phyloP scores from a whole-genome alignment of 2,113 vertebrate genomes.

The Pygoscelis adeliae region DNA sequence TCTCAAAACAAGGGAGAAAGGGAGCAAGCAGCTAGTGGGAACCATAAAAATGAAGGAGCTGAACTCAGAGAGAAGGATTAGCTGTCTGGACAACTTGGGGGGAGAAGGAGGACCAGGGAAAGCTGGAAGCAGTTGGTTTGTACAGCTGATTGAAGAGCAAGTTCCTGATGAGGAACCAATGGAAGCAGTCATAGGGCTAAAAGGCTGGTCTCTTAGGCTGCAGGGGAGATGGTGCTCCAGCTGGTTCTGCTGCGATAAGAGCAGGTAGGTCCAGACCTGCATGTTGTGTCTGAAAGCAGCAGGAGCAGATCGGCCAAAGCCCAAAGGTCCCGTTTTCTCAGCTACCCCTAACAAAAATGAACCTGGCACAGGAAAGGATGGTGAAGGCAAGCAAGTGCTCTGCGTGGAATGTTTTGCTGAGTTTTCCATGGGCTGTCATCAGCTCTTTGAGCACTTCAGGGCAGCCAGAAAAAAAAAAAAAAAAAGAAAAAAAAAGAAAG shows the following conservation, averaged over 20 bases:
- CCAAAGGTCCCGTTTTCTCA: neutral
- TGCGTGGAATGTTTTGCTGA: neutral
- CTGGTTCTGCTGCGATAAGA: neutral
- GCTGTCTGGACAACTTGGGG: neutral
- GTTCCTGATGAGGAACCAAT: neutral
- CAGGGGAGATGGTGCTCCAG: neutral
- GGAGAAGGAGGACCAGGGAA: neutral
- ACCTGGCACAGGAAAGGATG: neutral
- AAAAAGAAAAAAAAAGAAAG: neutral
- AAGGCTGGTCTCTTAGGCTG: neutral
- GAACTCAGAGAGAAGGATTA: neutral
- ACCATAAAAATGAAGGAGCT: neutral
- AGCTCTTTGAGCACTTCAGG: neutral
- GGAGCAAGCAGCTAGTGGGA: neutral
- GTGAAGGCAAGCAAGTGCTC: neutral
- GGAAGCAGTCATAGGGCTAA: neutral
- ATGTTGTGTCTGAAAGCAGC: neutral
- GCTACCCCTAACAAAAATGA: neutral
- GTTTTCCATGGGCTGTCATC: constrained; percentile 19
- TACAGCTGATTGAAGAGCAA: neutral
- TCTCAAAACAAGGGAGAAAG: neutral
- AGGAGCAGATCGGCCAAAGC: neutral
- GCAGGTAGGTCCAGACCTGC: neutral
- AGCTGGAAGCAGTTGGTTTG: neutral
- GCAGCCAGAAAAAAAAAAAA: neutral